Base-by-base conservation (phyloP, 2,888 invertebrate genomes). In the Lapara coniferarum region DNA sequence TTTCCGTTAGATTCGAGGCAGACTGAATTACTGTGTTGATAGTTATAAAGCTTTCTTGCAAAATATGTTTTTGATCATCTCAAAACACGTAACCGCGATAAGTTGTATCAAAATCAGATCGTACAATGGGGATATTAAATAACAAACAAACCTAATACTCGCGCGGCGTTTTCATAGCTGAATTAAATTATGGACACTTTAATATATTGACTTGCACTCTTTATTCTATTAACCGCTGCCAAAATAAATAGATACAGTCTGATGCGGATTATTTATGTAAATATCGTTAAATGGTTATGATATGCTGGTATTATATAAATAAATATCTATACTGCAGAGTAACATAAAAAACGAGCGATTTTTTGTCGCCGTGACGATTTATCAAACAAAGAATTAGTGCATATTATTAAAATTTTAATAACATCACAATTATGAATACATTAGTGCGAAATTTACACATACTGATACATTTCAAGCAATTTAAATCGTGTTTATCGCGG, bases 31-130 rank as follows among this genome's bases (percentile, higher is more conserved):
- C 5, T 44, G 8, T 37, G n/a, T n/a, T 58, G 58, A 37, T 58
- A 59, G 59, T 59, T 59, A 59, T 59, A 59, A 49, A 49, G 49
- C 49, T 63, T 25, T 63, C 55, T 19, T 63, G 63, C 19, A 49
- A 49, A 63, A 63, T 63, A 13, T 59, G 5, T 49, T 49, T 13
- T 63, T 14, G 49, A 63, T 63, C 12, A 49, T 19, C 19, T 13
- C 7, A 25, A 63, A 63, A 63, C 19, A 19, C 19, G 12, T 63
- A 63, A 19, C 19, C 7, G 12, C 7, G 6, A 25, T 63, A 49
- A 55, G 10, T 19, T 55, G 16, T 55, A 25, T 49, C 0, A 49
- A 49, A 46, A 63, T 63, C 59, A 44, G 19, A 19, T 19, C 19
- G 19, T 55, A 55, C 19, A 55, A 19, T 12, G 55, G 19, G 19